These are phyloP conservation scores for Hephaestus fuliginosus DNA, from an alignment of 2,797 vertebrate genomes.

Conservation along the genomic window DNA sequence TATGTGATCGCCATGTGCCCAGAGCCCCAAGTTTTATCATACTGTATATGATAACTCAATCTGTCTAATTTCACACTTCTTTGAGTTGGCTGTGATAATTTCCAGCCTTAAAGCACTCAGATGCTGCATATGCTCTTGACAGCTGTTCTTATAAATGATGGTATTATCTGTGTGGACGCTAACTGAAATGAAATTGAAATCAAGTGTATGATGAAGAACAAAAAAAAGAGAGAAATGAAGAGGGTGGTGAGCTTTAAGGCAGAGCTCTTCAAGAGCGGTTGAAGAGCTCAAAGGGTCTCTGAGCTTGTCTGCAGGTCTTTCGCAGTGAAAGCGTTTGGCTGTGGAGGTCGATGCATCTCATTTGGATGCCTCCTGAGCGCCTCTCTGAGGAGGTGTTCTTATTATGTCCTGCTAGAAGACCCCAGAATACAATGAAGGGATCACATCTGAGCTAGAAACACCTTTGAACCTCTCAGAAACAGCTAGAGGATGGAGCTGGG, in stretches of 20 bases:
- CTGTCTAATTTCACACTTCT: slow-evolving; percentile 57
- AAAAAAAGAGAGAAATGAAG: neutral
- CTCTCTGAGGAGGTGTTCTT: neutral
- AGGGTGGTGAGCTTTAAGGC: neutral
- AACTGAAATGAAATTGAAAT: slow-evolving; percentile 12
- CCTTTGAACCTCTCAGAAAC: neutral
- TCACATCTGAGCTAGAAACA: neutral
- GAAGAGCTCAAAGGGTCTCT: neutral
- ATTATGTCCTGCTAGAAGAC: neutral
- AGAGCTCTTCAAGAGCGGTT: neutral
- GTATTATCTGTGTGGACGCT: slow-evolving; percentile 23
- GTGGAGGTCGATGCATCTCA: neutral
- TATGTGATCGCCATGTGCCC: slow-evolving; percentile 14
- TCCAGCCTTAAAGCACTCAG: slow-evolving; percentile 32
- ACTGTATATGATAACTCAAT: slow-evolving; percentile 17
- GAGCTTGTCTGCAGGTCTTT: neutral
- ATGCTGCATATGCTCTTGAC: slow-evolving; percentile 43
- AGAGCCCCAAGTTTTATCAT: slow-evolving; percentile 1
- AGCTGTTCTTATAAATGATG: slow-evolving; percentile 57
- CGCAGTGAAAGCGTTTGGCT: neutral
- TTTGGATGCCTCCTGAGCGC: neutral
- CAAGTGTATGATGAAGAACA: neutral
- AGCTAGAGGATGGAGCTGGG: slow-evolving; percentile 1
- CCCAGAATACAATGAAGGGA: neutral
- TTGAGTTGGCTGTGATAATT: slow-evolving; percentile 35